phyloP scores from a whole-genome alignment of 2,113 vertebrate genomes.

The Rhynchomys soricoides region DNA sequence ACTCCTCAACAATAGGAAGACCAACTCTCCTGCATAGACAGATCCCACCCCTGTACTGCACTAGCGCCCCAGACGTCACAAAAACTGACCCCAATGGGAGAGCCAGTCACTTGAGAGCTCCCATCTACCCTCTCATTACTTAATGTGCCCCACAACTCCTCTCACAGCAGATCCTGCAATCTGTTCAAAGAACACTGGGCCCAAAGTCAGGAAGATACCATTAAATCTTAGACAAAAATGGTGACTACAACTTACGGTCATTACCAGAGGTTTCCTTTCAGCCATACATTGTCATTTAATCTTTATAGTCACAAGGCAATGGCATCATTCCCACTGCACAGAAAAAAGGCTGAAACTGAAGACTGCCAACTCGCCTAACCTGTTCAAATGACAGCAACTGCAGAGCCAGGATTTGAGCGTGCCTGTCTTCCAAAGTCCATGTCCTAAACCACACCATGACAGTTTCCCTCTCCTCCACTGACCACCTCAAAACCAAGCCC shows the following conservation, averaged over 20 bases:
- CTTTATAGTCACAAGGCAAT: not conserved
- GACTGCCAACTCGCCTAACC: not conserved
- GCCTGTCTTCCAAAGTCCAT: not conserved
- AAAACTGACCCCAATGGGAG: not conserved
- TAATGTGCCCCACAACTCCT: not conserved
- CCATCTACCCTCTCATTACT: slow-evolving; percentile 13
- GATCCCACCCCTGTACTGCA: not conserved
- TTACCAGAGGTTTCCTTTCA: not conserved
- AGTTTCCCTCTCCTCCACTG: not conserved
- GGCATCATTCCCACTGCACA: not conserved
- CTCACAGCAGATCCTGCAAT: not conserved
- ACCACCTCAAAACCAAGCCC: not conserved
- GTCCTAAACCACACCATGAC: not conserved
- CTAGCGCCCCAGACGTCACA: not conserved
- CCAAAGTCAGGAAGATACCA: slow-evolving; percentile 26
- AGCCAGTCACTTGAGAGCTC: slow-evolving; percentile 18
- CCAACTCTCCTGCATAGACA: not conserved
- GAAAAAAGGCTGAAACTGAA: not conserved
- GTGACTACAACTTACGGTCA: not conserved
- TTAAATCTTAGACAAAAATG: not conserved
- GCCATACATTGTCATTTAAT: not conserved
- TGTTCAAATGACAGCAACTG: not conserved
- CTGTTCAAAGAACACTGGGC: slow-evolving; percentile 5
- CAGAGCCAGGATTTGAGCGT: not conserved
- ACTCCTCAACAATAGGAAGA: not conserved